Evolutionary conservation across 2,888 invertebrate genomes (phyloP).

Genomic region (Tipula helvola): DNA sequence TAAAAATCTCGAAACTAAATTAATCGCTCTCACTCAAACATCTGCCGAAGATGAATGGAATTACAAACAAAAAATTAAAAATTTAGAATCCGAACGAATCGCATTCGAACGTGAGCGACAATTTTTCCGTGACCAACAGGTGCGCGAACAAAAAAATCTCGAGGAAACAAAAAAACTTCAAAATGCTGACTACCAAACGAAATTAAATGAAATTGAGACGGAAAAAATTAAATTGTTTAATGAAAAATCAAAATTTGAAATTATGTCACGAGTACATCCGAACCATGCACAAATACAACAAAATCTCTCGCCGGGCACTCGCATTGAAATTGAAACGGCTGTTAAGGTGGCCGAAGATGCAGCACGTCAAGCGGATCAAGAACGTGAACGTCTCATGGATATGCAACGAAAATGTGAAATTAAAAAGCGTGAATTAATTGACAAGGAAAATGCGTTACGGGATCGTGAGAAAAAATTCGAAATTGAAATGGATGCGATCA

Average conservation of each 20-base stretch:
- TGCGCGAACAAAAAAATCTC: slow-evolving; percentile 30
- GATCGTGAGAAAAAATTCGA: slow-evolving; percentile 30
- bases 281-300: slow-evolving; percentile 14
- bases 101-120: slow-evolving; percentile 31
- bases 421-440: slow-evolving; percentile 27
- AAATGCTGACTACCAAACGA: slow-evolving; percentile 25
- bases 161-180: slow-evolving; percentile 30
- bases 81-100: slow-evolving; percentile 29
- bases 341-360: slow-evolving; percentile 32
- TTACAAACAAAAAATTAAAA: slow-evolving; percentile 29
- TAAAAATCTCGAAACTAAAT: slow-evolving; percentile 29
- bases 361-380: slow-evolving; percentile 29
- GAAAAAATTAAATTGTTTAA: slow-evolving; percentile 25
- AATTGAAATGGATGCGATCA: slow-evolving; percentile 24
- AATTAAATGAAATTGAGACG: slow-evolving; percentile 26
- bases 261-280: slow-evolving; percentile 15
- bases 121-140: slow-evolving; percentile 29
- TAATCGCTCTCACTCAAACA: slow-evolving; percentile 27
- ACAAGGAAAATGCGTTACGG: slow-evolving; percentile 27
- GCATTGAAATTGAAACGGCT: slow-evolving; percentile 29
- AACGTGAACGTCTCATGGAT: slow-evolving; percentile 29
- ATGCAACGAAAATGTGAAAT: slow-evolving; percentile 30
- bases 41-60: slow-evolving; percentile 34
- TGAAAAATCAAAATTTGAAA: slow-evolving; percentile 28
- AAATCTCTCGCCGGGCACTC: slow-evolving; percentile 13